These are phyloP conservation scores for Corydoras maculifer DNA, from an alignment of 2,113 vertebrate species.

Conservation along the genomic window DNA sequence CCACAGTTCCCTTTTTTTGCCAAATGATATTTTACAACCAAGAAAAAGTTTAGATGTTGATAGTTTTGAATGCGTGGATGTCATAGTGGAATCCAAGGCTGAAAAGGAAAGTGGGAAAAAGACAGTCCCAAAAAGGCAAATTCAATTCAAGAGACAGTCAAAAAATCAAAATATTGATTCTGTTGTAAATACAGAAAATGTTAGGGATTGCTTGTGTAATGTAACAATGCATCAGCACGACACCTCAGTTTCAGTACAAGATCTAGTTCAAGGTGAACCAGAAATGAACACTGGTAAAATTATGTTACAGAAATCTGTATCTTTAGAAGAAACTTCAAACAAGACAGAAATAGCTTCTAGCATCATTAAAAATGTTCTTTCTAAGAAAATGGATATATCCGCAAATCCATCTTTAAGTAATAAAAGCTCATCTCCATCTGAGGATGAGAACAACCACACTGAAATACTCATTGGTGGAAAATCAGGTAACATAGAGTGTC, in stretches of 20 bases:
- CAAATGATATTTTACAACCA: conserved; percentile 56
- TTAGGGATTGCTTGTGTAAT: conserved; percentile 52
- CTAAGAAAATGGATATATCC: conserved; percentile 78
- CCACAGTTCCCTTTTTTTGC: conserved; percentile 47
- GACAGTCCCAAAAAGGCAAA: conserved; percentile 91
- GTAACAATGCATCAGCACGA: conserved; percentile 62
- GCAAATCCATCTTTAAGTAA: conserved; percentile 49
- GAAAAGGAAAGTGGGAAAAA: conserved; percentile 66
- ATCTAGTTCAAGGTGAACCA: conserved; percentile 37
- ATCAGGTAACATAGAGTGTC: conserved; percentile 39
- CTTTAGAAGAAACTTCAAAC: conserved; percentile 66
- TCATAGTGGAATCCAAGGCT: conserved; percentile 75
- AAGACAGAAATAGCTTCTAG: conserved; percentile 78
- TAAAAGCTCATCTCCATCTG: conserved; percentile 34
- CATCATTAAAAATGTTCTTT: conserved; percentile 81
- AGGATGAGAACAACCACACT: conserved; percentile 36
- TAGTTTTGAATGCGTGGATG: conserved; percentile 81
- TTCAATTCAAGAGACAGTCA: conserved; percentile 76
- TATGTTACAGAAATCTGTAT: conserved; percentile 73
- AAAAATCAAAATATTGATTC: conserved; percentile 61
- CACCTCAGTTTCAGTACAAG: conserved; percentile 53
- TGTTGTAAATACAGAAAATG: conserved; percentile 54
- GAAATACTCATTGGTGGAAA: conserved; percentile 40
- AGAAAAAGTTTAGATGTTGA: conserved; percentile 65
- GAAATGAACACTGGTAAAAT: conserved; percentile 45